A percentile compares a stretch with the other conserved stretches of the same genome.
Conservation (phyloP, 1,140 invertebrate genomes). For the Cyclargus thomasi region DNA sequence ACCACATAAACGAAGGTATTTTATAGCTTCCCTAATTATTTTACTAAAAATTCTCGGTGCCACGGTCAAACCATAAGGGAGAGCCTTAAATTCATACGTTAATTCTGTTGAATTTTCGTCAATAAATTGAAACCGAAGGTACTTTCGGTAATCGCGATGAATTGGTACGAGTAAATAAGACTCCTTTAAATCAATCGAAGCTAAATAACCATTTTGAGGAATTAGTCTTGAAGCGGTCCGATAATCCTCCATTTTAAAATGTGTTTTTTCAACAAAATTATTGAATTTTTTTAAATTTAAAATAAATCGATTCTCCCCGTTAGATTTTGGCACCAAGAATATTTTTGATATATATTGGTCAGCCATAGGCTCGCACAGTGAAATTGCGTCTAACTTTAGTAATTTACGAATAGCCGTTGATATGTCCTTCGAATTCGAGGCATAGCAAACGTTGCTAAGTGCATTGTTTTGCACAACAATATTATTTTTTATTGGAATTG, state of each 20-base stretch:
- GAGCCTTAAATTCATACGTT: constrained; percentile 24
- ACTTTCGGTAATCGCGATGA: constrained; percentile 18
- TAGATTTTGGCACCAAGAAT: neutral
- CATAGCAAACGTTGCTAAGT: too few relatives aligned
- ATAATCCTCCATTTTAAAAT: constrained; percentile 34
- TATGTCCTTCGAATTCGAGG: too few relatives aligned
- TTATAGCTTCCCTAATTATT: constrained; percentile 27
- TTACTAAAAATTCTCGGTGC: constrained; percentile 29
- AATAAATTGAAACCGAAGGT: constrained; percentile 25
- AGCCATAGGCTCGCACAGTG: too few relatives aligned
- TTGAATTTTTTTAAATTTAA: neutral
- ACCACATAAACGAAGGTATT: constrained; percentile 20
- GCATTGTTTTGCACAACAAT: too few relatives aligned
- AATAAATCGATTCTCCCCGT: neutral
- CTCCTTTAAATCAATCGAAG: constrained; percentile 32
- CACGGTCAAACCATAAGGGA: constrained; percentile 26
- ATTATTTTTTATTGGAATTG: too few relatives aligned
- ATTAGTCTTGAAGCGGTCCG: constrained; percentile 25
- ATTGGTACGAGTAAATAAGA: constrained; percentile 31
- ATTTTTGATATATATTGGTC: too few relatives aligned
- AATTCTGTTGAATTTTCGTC: constrained; percentile 5
- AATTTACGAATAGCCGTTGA: too few relatives aligned
- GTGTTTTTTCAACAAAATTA: constrained; percentile 4
- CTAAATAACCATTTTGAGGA: constrained; percentile 24
- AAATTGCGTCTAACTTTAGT: too few relatives aligned